Evolutionary conservation across 2,113 vertebrate species (phyloP).

Genomic region (Carassius auratus): DNA sequence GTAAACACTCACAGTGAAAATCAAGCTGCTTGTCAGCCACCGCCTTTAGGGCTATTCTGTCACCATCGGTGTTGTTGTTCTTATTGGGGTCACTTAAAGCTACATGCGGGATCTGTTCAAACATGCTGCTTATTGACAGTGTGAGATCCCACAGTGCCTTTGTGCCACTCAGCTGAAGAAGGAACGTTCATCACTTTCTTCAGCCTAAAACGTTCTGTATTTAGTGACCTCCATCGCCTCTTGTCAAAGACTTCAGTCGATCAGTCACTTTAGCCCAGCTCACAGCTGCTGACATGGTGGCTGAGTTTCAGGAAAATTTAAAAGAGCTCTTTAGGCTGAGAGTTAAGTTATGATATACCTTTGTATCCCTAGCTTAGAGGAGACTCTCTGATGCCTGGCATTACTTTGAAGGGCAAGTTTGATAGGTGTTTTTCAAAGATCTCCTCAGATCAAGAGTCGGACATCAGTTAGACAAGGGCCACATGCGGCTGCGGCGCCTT

Average conservation of each 20-base stretch:
- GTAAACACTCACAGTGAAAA: neutral
- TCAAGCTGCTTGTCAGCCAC: neutral
- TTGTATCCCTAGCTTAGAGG: conserved; percentile 9
- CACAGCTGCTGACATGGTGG: neutral
- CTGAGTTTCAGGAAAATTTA: conserved; percentile 23
- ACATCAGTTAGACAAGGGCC: conserved; percentile 43
- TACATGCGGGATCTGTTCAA: conserved; percentile 15
- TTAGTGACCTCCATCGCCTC: neutral
- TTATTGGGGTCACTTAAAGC: conserved; percentile 26
- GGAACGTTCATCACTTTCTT: neutral
- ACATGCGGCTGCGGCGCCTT: neutral
- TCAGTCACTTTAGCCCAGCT: neutral
- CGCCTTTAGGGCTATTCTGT: conserved; percentile 29
- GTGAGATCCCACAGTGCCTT: conserved; percentile 1
- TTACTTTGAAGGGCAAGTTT: conserved; percentile 66
- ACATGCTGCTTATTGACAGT: conserved; percentile 31
- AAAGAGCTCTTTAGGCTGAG: conserved; percentile 7
- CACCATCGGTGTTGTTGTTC: conserved; percentile 25
- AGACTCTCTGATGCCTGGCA: conserved; percentile 48
- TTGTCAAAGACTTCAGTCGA: neutral
- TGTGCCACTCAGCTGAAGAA: neutral
- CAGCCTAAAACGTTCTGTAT: neutral
- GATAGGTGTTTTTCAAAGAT: conserved; percentile 79
- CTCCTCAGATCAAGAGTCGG: conserved; percentile 70
- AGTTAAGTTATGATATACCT: conserved; percentile 11